Evolutionary conservation across 2,797 vertebrate genomes (phyloP).

Genomic region (Silurus aristotelis): DNA sequence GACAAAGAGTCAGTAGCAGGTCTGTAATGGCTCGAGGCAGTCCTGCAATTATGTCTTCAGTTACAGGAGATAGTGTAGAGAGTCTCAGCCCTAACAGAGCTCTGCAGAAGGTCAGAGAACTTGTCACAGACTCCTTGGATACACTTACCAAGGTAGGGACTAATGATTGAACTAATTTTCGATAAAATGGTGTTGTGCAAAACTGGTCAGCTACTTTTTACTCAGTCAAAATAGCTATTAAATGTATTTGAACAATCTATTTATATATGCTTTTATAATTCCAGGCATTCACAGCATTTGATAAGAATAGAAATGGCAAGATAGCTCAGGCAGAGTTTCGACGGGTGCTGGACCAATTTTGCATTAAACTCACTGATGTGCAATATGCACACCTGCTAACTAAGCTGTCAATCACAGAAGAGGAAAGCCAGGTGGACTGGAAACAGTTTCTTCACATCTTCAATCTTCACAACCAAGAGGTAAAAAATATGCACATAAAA

Average conservation of each 20-base stretch:
- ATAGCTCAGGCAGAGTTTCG: slow-evolving; percentile 65
- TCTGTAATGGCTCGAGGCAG: slow-evolving; percentile 43
- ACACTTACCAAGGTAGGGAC: slow-evolving; percentile 64
- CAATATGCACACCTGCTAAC: slow-evolving; percentile 69
- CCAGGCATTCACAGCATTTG: slow-evolving; percentile 69
- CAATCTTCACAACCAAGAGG: slow-evolving; percentile 58
- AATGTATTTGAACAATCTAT: not conserved
- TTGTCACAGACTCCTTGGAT: slow-evolving; percentile 52
- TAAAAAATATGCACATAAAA: slow-evolving; percentile 32
- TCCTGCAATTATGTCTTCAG: slow-evolving; percentile 37
- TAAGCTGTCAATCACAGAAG: slow-evolving; percentile 59
- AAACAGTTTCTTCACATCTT: slow-evolving; percentile 68
- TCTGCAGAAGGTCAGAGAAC: slow-evolving; percentile 64
- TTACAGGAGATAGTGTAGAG: slow-evolving; percentile 53
- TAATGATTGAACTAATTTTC: not conserved
- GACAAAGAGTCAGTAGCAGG: slow-evolving; percentile 57
- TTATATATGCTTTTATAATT: not conserved
- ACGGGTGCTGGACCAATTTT: slow-evolving; percentile 70
- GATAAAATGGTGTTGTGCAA: not conserved
- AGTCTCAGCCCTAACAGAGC: slow-evolving; percentile 60
- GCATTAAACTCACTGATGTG: slow-evolving; percentile 63
- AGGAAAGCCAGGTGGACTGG: slow-evolving; percentile 63
- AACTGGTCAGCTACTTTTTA: not conserved
- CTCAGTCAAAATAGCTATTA: not conserved
- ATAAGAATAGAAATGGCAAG: slow-evolving; percentile 63